Evolutionary conservation across 2,888 invertebrate genomes (phyloP), one percentile per base, ranked within the genome.

Genomic region (Ceraclea dissimilis): DNA sequence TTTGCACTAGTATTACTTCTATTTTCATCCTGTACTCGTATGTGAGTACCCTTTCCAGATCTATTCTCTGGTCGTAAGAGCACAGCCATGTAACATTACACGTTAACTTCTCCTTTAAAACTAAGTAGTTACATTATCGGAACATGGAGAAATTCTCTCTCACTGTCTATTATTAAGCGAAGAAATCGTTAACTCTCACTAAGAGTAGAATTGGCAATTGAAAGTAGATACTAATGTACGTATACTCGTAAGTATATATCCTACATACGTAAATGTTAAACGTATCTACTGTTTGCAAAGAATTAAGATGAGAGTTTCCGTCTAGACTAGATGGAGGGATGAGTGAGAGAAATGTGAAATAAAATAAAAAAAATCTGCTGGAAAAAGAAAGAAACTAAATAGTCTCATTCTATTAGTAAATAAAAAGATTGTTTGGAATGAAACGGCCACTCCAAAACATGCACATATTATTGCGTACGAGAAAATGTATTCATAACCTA

Each of bases 241-340:
- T 13, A 39, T 13, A 16, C 39, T 39, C 39, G 10, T 26, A 26
- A 26, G 26, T 43, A 47, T 8, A n/a, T n/a, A n/a, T n/a, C n/a
- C n/a, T n/a, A n/a, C n/a, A n/a, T n/a, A n/a, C n/a, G n/a, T n/a
- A n/a, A n/a, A n/a, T n/a, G n/a, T n/a, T n/a, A n/a, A n/a, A 47
- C 8, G 16, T 20, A n/a, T 4, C 18, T 17, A 10, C 20, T 47
- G 47, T 47, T 47, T 47, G 47, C 8, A 19, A 18, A 47, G 20
- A 8, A 47, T 47, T 47, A 47, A 47, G 47, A 47, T 11, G 47
- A 47, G 47, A 19, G 47, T 13, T 47, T 47, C 19, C 18, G 47
- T 47, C 47, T 47, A 47, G 47, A 47, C 47, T 47, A 47, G 47
- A 47, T 18, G 8, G 18, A 39, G 39, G 39, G 39, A 39, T 39